Base-by-base conservation (phyloP, 2,113 vertebrate species). In the Centrocercus urophasianus region DNA sequence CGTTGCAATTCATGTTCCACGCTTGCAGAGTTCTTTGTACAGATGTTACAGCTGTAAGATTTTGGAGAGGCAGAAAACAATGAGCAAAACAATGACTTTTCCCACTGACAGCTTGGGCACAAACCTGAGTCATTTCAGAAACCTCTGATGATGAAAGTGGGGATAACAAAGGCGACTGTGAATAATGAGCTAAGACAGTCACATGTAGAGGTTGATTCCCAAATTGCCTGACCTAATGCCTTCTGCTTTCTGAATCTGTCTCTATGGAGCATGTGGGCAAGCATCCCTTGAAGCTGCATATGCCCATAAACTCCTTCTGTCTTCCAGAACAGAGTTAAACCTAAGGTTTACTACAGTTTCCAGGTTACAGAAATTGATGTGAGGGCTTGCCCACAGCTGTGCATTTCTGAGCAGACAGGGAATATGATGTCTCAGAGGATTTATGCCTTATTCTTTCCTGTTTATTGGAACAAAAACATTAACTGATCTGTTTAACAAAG, bases 401-500 rank as follows among this genome's bases (percentile, higher is more conserved):
- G 61, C 57, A 83, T 57, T 43, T 81, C 88, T 76, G 59, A 54
- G 65, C 76, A 93, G 52, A 65, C 54, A 83, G 80, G 76, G 85
- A 95, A 86, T 88, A 77, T 2, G 20, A 83, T 27, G 36, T 93
- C 88, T 91, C 80, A 74, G 74, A 90, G 73, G 80, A 70, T 93
- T 79, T 66, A 48, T 65, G 22, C 52, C 50, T 50, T 54, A 22
- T 50, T 65, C 40, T 40, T 94, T 93, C 75, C 42, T 73, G 79
- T 93, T 91, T 80, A 74, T 89, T 74, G 85, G 91, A 59, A 85
- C 64, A 91, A 87, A 93, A 40, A 13, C 67, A 73, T 90, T 56
- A 87, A 89, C 80, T 77, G 40, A 80, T 85, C 69, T 93, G 91
- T 91, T 83, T 95, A 88, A 92, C 89, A 91, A 93, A 93, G 66